phyloP scores from a whole-genome alignment of 2,113 vertebrate species.

The Melospiza melodia region DNA sequence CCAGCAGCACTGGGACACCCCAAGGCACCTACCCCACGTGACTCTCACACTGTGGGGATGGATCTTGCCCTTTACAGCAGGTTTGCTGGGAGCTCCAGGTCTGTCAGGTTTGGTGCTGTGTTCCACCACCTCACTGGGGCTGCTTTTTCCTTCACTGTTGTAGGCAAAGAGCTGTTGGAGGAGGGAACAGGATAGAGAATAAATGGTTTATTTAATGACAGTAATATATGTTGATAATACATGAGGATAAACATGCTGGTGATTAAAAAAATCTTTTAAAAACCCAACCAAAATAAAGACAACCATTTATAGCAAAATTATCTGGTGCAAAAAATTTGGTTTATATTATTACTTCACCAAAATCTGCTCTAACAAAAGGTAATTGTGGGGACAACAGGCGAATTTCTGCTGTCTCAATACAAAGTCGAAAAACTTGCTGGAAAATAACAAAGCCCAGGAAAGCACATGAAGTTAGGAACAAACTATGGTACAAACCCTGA shows the following conservation, averaged over 20 bases:
- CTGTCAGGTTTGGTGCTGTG: slow-evolving; percentile 77
- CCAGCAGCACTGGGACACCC: background rate
- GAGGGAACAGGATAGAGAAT: background rate
- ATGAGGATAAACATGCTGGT: background rate
- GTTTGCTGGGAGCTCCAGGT: slow-evolving; percentile 76
- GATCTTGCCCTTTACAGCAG: slow-evolving; percentile 70
- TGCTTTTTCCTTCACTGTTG: slow-evolving; percentile 79
- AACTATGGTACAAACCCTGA: slow-evolving; percentile 73
- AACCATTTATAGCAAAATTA: background rate
- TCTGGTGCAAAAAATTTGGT: background rate
- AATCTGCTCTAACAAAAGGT: background rate
- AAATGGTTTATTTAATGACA: background rate
- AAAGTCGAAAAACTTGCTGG: background rate
- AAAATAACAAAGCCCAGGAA: background rate
- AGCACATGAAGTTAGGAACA: background rate
- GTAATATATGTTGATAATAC: background rate
- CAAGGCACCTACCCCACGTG: slow-evolving; percentile 73
- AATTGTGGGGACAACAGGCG: background rate
- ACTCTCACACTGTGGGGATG: slow-evolving; percentile 74
- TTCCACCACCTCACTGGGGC: slow-evolving; percentile 76
- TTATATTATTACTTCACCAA: background rate
- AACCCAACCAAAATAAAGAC: background rate
- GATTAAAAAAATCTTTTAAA: background rate
- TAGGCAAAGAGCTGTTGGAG: slow-evolving; percentile 76
- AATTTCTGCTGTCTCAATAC: background rate